Percentiles rank a stretch among this genome's conserved stretches.
Evolutionary conservation across 2,888 invertebrate species (phyloP).

Genomic region (Agriopis aurantiaria): DNA sequence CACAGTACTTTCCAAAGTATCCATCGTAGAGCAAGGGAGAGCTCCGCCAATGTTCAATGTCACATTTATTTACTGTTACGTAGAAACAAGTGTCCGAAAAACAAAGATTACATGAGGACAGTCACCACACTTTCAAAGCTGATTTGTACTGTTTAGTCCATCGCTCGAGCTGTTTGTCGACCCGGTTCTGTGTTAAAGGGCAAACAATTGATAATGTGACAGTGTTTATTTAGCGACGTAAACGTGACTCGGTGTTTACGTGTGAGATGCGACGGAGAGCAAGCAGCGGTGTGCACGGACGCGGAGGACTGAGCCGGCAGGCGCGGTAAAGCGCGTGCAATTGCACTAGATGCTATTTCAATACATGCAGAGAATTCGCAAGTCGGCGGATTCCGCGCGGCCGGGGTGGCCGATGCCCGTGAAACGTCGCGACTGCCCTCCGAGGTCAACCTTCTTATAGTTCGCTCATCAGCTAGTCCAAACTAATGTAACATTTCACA

Average conservation of each 20-base stretch:
- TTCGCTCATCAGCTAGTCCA: constrained; percentile 4
- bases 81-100: constrained; percentile 36
- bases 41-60: constrained; percentile 38
- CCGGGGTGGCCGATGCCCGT: constrained; percentile 54
- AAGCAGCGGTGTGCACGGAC: constrained; percentile 67
- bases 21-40: constrained; percentile 52
- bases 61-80: constrained; percentile 40
- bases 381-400: constrained; percentile 71
- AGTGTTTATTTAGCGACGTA: constrained; percentile 55
- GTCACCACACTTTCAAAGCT: constrained; percentile 44
- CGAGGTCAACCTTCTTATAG: constrained; percentile 59
- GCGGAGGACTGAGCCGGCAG: constrained; percentile 70
- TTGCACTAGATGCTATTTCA: constrained; percentile 80
- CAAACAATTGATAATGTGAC: constrained; percentile 68
- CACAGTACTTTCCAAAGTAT: constrained; percentile 59
- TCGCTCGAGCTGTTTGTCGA: constrained; percentile 52
- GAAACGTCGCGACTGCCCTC: constrained; percentile 48
- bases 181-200: constrained; percentile 49
- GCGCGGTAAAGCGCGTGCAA: constrained; percentile 62
- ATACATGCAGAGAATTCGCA: constrained; percentile 78
- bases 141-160: constrained; percentile 36
- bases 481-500: background rate
- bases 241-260: constrained; percentile 65
- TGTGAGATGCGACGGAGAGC: constrained; percentile 62
- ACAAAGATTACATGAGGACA: constrained; percentile 41